Conservation (phyloP, 2,113 vertebrate genomes). For the Cranoglanis bouderius region DNA sequence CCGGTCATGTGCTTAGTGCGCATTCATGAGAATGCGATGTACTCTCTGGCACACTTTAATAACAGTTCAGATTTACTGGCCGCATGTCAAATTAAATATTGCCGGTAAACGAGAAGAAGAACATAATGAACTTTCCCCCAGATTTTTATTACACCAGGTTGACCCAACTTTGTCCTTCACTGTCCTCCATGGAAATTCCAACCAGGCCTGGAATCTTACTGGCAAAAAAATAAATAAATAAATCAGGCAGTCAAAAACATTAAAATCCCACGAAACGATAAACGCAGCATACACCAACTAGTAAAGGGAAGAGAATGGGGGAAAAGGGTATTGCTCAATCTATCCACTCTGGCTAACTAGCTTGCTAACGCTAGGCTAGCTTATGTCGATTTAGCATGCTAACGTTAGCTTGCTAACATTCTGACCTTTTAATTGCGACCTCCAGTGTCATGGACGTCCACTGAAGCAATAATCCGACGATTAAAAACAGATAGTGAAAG, state of each 20-base stretch:
- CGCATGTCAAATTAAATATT: not conserved
- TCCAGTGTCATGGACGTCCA: constrained; percentile 6
- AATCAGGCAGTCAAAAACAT: not conserved
- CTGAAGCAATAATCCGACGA: constrained; percentile 2
- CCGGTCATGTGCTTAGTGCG: constrained; percentile 40
- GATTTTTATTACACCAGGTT: not conserved
- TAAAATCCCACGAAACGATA: not conserved
- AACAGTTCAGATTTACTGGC: not conserved
- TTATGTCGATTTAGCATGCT: not conserved
- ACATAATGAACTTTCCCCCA: not conserved
- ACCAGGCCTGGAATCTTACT: not conserved
- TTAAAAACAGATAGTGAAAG: not conserved
- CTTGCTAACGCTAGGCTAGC: constrained; percentile 4
- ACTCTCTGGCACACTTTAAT: not conserved
- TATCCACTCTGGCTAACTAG: not conserved
- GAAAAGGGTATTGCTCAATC: not conserved
- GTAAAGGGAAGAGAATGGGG: too few relatives aligned
- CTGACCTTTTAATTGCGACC: constrained; percentile 31
- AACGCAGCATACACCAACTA: not conserved
- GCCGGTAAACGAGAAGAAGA: too few relatives aligned
- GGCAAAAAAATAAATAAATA: too few relatives aligned
- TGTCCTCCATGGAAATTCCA: constrained; percentile 45
- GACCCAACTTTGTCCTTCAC: constrained; percentile 51
- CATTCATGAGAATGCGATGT: not conserved
- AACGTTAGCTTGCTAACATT: not conserved